Percentiles rank a stretch among this genome's conserved stretches.
These are phyloP conservation scores for Ooceraea biroi DNA, from an alignment of 1,140 invertebrate species.

Conservation along the genomic window DNA sequence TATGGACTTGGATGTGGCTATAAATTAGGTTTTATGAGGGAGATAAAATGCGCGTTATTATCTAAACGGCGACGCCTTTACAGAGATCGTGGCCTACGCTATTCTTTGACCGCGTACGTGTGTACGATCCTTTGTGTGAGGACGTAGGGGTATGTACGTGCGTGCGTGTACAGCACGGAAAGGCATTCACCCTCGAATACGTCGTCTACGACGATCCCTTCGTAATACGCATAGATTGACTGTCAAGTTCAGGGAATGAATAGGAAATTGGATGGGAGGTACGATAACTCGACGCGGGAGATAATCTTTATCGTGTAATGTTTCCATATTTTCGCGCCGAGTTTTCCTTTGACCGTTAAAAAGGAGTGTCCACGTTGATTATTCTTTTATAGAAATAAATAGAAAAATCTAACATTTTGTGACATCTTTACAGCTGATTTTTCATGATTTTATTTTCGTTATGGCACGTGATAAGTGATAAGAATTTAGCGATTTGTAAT, in stretches of 20 bases:
- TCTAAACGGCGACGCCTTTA: slow-evolving; percentile 86
- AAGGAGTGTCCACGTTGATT: neutral
- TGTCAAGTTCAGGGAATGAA: slow-evolving; percentile 75
- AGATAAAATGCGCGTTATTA: slow-evolving; percentile 87
- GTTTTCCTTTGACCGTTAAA: slow-evolving; percentile 2
- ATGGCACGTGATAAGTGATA: no score
- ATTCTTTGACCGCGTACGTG: slow-evolving; percentile 74
- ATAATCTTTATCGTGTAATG: slow-evolving; percentile 62
- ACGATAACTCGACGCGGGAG: slow-evolving; percentile 49
- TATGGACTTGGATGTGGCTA: slow-evolving; percentile 83
- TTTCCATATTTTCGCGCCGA: slow-evolving; percentile 47
- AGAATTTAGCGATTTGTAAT: neutral
- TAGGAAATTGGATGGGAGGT: slow-evolving; percentile 72
- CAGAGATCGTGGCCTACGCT: slow-evolving; percentile 82
- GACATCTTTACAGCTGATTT: neutral
- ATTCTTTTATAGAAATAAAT: neutral
- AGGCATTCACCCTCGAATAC: slow-evolving; percentile 72
- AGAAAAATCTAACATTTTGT: neutral
- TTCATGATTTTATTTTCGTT: slow-evolving; percentile 13
- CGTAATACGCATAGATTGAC: slow-evolving; percentile 74
- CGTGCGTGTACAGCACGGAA: slow-evolving; percentile 38
- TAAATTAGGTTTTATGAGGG: slow-evolving; percentile 87
- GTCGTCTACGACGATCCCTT: slow-evolving; percentile 67
- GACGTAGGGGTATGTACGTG: neutral
- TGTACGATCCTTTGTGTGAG: slow-evolving; percentile 45